Evolutionary conservation across 2,113 vertebrate genomes (phyloP).

Genomic region (Scolopax mira): DNA sequence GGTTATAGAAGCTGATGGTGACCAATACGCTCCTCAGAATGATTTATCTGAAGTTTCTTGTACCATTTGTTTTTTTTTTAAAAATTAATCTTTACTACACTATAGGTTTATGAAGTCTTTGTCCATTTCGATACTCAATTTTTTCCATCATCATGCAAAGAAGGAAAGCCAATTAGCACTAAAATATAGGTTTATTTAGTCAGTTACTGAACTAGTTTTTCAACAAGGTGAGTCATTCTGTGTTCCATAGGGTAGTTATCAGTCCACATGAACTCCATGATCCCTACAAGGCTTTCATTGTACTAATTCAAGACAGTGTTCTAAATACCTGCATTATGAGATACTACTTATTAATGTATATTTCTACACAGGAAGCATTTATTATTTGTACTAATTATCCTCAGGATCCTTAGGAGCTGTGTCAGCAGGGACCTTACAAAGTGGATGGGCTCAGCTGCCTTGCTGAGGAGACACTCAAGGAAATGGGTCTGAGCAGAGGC

Average conservation of each 20-base stretch:
- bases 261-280: neutral
- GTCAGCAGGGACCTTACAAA: neutral
- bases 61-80: neutral
- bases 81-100: neutral
- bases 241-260: neutral
- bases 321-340: neutral
- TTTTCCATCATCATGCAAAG: neutral
- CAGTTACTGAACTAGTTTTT: neutral
- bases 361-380: neutral
- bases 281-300: neutral
- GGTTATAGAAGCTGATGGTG: neutral
- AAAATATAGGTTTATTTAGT: neutral
- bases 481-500: neutral
- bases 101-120: neutral
- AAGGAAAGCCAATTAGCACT: neutral
- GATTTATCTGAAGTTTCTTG: neutral
- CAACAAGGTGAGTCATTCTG: neutral
- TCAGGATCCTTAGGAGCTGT: neutral
- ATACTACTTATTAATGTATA: neutral
- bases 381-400: neutral
- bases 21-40: neutral
- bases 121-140: accelerated
- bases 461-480: neutral
- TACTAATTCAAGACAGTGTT: neutral
- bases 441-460: neutral